Conservation (phyloP, 2,888 invertebrate genomes). For the Micropterix aruncella region DNA sequence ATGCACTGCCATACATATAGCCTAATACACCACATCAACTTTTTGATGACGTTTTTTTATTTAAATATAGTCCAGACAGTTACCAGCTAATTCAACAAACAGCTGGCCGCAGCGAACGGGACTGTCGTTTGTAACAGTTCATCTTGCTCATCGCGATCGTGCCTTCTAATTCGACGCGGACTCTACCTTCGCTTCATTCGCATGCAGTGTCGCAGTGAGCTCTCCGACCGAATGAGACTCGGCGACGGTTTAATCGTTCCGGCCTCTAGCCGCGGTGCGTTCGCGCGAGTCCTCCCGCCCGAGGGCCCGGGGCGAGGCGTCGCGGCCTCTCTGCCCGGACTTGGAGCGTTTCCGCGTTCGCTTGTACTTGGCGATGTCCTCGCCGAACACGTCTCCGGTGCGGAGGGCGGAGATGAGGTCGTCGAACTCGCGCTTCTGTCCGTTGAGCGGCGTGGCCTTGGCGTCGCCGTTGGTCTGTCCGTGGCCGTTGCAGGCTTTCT, state of each 20-base stretch:
- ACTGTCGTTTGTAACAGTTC: no score
- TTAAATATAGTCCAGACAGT: no score
- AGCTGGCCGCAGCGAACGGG: no score
- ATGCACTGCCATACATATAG: no score
- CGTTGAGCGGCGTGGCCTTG: slow-evolving; percentile 23
- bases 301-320: slow-evolving; percentile 29
- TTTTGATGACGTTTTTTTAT: no score
- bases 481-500: slow-evolving; percentile 32
- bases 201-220: no score
- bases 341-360: slow-evolving; percentile 33
- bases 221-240: background rate
- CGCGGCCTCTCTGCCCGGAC: slow-evolving; percentile 27
- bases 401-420: slow-evolving; percentile 88
- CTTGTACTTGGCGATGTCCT: slow-evolving; percentile 84
- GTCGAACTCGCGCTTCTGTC: slow-evolving; percentile 81
- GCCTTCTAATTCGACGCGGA: no score
- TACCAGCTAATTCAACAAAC: no score
- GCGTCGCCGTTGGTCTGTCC: slow-evolving; percentile 27
- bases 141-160: no score
- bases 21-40: no score
- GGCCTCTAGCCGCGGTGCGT: slow-evolving; percentile 11
- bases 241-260: background rate
- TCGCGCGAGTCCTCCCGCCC: slow-evolving; percentile 35
- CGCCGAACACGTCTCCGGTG: slow-evolving; percentile 91
- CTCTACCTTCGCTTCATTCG: no score